A percentile compares a stretch with the other conserved stretches of the same genome.
Evolutionary conservation across 2,113 vertebrate genomes (phyloP).

Genomic region (Athene noctua): DNA sequence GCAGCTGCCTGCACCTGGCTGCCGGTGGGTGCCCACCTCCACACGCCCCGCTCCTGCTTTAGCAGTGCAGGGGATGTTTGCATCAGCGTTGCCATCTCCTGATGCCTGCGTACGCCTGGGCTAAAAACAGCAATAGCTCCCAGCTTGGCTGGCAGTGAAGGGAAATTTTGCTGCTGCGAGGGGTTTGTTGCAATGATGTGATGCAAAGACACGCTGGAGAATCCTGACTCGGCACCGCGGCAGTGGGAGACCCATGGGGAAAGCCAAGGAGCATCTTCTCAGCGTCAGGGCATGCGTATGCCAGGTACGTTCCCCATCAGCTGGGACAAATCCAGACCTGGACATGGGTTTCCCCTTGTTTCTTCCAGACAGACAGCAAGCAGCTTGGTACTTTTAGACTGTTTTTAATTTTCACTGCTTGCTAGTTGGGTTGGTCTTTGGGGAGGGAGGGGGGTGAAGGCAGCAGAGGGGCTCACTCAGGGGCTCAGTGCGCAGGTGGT

Average conservation of each 20-base stretch:
- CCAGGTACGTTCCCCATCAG: conserved; percentile 27
- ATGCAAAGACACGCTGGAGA: neutral
- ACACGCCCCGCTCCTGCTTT: rapidly evolving
- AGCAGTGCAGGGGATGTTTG: neutral
- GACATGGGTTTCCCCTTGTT: neutral
- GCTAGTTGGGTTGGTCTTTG: neutral
- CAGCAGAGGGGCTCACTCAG: rapidly evolving
- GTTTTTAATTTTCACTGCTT: neutral
- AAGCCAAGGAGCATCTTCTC: neutral
- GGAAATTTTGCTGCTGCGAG: neutral
- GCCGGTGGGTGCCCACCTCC: neutral
- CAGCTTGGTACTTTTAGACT: neutral
- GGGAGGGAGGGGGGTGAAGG: neutral
- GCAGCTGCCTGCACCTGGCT: neutral
- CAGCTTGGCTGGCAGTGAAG: neutral
- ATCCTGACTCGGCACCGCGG: neutral
- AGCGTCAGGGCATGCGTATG: neutral
- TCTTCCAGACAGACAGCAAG: neutral
- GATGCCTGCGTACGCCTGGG: neutral
- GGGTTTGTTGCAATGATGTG: conserved; percentile 4
- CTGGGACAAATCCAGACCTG: neutral
- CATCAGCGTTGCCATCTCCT: neutral
- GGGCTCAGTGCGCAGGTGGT: rapidly evolving
- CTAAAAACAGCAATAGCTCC: neutral
- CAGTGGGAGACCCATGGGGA: neutral